Evolutionary conservation across 2,113 vertebrate species (phyloP), one percentile per base, ranked within the genome.

Genomic region (Tychaedon coryphoeus): DNA sequence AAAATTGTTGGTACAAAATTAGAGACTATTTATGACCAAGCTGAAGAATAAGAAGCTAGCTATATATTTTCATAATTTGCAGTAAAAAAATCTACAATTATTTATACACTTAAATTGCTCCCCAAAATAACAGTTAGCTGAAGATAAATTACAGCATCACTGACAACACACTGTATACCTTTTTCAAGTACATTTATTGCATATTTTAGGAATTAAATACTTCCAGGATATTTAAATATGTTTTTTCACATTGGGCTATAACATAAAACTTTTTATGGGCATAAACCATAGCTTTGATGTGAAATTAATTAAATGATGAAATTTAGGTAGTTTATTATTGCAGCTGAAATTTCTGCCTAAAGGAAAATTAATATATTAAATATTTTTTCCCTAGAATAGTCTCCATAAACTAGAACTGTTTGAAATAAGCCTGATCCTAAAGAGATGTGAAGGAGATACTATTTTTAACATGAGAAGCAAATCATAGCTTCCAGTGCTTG

Each of bases 381-480:
- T 92, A 58, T 67, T 64, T 93, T 87, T 97, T 96, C 86, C 91
- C 75, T 25, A 71, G 79, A 78, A 74, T 61, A 69, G 33, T 45
- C 53, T 86, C 76, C 91, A 80, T 88, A 95, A 94, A 95, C 50
- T 77, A 61, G 38, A 92, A 65, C 77, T 97, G 92, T 95, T 97
- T 97, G 96, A 97, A 97, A 96, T 60, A 93, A 95, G 53, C 51
- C 80, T 24, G 56, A 82, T 93, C 67, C 74, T 93, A 87, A 73
- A 94, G 96, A 97, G 92, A 93, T 71, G 93, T 90, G 79, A 25
- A 71, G 22, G 19, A 92, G 94, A 90, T 95, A 81, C 92, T 97
- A 97, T 97, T 98, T 97, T 97, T 96, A 97, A 88, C 94, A 83
- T 72, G 43, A 94, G 84, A 97, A 95, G 94, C 94, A 96, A 97